Base-by-base conservation (phyloP, 2,797 vertebrate species). In the Vultur gryphus region DNA sequence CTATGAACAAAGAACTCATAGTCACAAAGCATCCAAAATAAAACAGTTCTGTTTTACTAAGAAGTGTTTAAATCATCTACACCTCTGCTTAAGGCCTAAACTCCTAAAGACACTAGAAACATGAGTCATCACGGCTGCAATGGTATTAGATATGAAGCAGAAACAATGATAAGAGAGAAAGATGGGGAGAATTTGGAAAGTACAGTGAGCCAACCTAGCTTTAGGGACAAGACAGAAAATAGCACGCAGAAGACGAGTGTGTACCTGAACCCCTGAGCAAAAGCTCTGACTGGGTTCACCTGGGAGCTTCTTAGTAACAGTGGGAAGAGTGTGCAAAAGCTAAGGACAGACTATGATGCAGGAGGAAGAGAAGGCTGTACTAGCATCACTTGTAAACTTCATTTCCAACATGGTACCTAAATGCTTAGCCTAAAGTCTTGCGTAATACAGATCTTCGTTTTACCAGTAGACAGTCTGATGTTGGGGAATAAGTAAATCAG, bases 171-270 rank as follows among this genome's bases (percentile, higher is more conserved):
- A 43, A 46, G 41, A 59, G 24, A 71, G 52, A 93, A 67, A 62
- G 28, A 51, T 6, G 2, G 4, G 33, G 44, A 88, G 37, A 67
- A 70, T n/a, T 70, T 76, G 44, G 43, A n/a, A 72, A 58, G 46
- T 28, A 33, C 1, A 62, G 18, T 0, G 0, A 58, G 73, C 55
- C 8, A 3, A 84, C 43, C 33, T 16, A 55, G 44, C 24, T 88
- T 83, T 26, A 77, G 33, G 11, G 15, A 80, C 14, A 82, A 70
- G 24, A 41, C 3, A 46, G 58, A 83, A 87, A 83, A 90, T 2
- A 66, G 15, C 33, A 85, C 0, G 0, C 7, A n/a, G 29, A 49
- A 49, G 37, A 66, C 18, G 20, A 83, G 33, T 7, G 39, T 51
- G 7, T 16, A 44, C n/a, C 35, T 44, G 39, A 66, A 77, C 2